A percentile compares a stretch with the other conserved stretches of the same genome.
Conservation (phyloP, 2,113 vertebrate genomes). For the Myrmecobius fasciatus region DNA sequence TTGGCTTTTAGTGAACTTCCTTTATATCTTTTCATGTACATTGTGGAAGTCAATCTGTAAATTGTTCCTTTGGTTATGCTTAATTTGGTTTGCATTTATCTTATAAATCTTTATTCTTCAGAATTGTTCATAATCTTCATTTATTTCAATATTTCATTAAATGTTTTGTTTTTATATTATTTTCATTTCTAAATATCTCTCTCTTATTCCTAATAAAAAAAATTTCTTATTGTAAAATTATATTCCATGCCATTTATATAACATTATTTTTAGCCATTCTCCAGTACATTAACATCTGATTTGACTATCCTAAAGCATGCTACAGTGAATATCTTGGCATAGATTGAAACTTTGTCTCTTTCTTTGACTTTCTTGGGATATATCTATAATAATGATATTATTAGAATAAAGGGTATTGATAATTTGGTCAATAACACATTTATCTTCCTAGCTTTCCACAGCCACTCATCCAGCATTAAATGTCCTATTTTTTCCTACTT, state of each 20-base stretch:
- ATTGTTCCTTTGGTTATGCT: neutral
- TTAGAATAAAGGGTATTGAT: neutral
- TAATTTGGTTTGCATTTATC: neutral
- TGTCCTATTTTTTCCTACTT: neutral
- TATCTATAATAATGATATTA: neutral
- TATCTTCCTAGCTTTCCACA: neutral
- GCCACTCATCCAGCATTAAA: neutral
- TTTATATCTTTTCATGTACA: neutral
- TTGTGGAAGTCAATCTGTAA: neutral
- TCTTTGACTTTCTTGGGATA: neutral
- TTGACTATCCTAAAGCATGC: neutral
- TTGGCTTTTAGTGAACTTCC: neutral
- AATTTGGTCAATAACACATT: neutral
- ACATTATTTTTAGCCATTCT: neutral
- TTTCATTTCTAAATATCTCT: neutral
- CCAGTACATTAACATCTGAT: neutral
- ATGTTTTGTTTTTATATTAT: neutral
- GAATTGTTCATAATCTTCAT: neutral
- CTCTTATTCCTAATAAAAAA: neutral
- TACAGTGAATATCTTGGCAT: neutral
- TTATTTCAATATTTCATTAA: neutral
- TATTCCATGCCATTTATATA: neutral
- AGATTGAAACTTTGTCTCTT: neutral
- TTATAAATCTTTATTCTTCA: neutral
- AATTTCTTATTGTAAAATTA: neutral